These are phyloP conservation scores for Theristicus caerulescens DNA, from an alignment of 2,113 vertebrate genomes.

Conservation along the genomic window DNA sequence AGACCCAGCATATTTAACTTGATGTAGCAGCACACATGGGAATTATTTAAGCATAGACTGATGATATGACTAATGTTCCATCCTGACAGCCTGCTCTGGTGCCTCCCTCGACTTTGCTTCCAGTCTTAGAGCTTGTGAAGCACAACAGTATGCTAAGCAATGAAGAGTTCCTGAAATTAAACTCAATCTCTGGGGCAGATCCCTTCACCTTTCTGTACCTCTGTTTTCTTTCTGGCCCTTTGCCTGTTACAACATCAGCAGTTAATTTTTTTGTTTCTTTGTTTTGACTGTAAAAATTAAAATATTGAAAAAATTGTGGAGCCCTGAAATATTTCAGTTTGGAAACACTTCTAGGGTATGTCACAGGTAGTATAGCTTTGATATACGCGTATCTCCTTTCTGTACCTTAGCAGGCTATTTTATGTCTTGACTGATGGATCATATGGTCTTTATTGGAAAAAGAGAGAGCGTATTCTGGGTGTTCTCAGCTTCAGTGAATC, in stretches of 20 bases:
- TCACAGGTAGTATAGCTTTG: neutral
- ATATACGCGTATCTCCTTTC: neutral
- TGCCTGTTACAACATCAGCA: neutral
- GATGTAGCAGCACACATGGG: neutral
- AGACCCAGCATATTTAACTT: neutral
- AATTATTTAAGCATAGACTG: conserved; percentile 5
- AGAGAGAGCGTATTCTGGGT: neutral
- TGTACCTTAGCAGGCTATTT: neutral
- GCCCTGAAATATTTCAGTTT: neutral
- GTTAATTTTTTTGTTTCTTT: neutral
- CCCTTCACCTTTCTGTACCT: neutral
- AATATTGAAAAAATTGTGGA: neutral
- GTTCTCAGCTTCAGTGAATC: neutral
- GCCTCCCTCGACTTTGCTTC: neutral
- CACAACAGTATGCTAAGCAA: neutral
- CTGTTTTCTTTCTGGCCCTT: neutral
- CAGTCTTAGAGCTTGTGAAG: neutral
- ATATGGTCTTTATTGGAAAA: neutral
- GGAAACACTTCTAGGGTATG: neutral
- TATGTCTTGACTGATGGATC: neutral
- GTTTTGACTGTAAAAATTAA: neutral
- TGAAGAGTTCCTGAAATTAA: neutral
- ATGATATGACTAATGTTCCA: conserved; percentile 1
- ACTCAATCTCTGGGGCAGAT: neutral
- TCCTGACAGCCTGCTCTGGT: neutral